Evolutionary conservation across 2,113 vertebrate genomes (phyloP).

Genomic region (Oncorhynchus clarkii): DNA sequence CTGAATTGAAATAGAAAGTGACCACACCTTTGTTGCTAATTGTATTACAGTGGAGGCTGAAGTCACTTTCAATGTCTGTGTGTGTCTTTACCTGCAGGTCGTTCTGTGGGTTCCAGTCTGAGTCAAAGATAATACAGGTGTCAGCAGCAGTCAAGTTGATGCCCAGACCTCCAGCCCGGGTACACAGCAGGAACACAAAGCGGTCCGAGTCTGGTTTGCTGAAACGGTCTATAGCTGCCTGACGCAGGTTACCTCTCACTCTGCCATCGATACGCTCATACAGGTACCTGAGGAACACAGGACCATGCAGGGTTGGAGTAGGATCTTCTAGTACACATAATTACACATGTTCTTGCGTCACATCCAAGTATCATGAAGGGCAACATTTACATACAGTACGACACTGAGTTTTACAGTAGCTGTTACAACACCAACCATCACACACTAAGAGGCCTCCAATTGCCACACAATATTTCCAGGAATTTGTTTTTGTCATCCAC

Average conservation of each 20-base stretch:
- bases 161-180: constrained; percentile 92
- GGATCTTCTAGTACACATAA: background rate
- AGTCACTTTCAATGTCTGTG: background rate
- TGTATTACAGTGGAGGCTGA: background rate
- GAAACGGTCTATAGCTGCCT: constrained; percentile 97
- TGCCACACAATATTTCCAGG: too few species aligned
- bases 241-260: constrained; percentile 92
- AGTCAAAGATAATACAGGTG: constrained; percentile 98
- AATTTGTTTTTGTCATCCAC: background rate
- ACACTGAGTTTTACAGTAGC: background rate
- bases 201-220: constrained; percentile 97
- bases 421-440: background rate
- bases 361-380: background rate
- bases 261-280: constrained; percentile 96
- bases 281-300: constrained; percentile 80
- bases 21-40: too few species aligned
- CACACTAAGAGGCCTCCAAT: background rate
- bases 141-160: constrained; percentile 98
- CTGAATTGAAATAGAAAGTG: too few species aligned
- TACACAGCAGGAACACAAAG: constrained; percentile 97
- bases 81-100: constrained; percentile 87
- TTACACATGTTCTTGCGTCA: background rate
- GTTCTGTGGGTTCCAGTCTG: constrained; percentile 98
- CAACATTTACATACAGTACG: background rate
- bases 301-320: background rate